These are phyloP conservation scores for Aplocera efformata DNA, from an alignment of 2,888 invertebrate genomes.

Conservation along the genomic window DNA sequence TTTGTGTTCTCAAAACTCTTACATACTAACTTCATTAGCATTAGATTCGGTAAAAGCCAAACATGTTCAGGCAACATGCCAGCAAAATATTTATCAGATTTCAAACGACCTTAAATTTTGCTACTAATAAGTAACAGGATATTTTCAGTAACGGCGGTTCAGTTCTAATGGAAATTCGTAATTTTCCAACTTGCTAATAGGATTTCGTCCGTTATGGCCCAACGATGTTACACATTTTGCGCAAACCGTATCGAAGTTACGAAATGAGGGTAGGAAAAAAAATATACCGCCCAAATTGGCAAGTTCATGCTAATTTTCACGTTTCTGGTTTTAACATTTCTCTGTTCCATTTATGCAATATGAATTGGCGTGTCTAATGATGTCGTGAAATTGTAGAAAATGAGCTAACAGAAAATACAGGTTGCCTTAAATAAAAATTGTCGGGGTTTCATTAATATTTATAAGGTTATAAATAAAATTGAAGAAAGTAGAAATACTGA, in stretches of 20 bases:
- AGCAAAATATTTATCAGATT: conserved; percentile 14
- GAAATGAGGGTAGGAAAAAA: conserved; percentile 58
- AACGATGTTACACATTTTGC: conserved; percentile 70
- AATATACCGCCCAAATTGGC: conserved; percentile 57
- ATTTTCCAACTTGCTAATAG: conserved; percentile 47
- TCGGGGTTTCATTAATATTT: no score
- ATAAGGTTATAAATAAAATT: no score
- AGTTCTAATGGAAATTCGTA: conserved; percentile 31
- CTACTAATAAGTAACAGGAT: conserved; percentile 22
- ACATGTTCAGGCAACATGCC: not conserved
- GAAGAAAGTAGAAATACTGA: no score
- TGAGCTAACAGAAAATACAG: no score
- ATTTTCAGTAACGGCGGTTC: conserved; percentile 27
- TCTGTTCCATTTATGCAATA: conserved; percentile 12
- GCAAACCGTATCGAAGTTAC: conserved; percentile 65
- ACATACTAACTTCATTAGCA: not conserved
- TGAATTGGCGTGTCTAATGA: conserved; percentile 6
- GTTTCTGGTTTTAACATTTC: conserved; percentile 37
- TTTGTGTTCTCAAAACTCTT: no score
- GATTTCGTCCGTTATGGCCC: conserved; percentile 57
- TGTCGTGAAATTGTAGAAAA: not conserved
- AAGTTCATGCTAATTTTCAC: conserved; percentile 65
- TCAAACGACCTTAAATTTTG: conserved; percentile 1
- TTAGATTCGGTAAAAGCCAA: not conserved
- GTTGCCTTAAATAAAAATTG: no score